These are phyloP conservation scores for Ia io DNA, from an alignment of 2,113 vertebrate genomes.

Conservation along the genomic window DNA sequence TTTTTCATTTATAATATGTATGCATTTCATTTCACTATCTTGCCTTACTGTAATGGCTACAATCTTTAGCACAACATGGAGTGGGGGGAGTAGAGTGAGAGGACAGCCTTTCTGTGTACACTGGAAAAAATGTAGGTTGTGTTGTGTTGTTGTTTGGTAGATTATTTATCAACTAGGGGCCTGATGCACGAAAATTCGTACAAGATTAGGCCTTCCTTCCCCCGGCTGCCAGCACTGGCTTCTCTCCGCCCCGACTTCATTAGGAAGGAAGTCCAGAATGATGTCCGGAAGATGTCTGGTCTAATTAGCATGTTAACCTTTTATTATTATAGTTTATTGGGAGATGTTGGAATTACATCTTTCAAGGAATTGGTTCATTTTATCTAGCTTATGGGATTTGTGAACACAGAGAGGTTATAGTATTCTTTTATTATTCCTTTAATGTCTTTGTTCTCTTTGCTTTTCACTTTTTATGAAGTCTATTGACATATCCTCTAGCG, in stretches of 20 bases:
- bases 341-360: not conserved
- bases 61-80: not conserved
- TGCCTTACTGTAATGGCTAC: not conserved
- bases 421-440: not conserved
- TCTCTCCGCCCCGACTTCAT: too few relatives aligned
- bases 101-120: not conserved
- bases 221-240: too few relatives aligned
- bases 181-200: too few relatives aligned
- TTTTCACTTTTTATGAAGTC: not conserved
- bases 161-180: not conserved
- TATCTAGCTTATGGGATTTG: not conserved
- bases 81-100: too few relatives aligned
- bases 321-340: not conserved
- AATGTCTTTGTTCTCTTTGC: not conserved
- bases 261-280: too few relatives aligned
- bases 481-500: not conserved
- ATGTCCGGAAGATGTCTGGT: too few relatives aligned
- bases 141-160: not conserved
- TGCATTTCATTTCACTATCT: not conserved
- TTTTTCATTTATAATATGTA: not conserved
- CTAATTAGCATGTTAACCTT: too few relatives aligned
- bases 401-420: not conserved
- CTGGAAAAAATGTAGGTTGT: not conserved
- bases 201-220: too few relatives aligned
- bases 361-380: not conserved